Conservation (phyloP, 2,797 vertebrate species). For the Melopsittacus undulatus region DNA sequence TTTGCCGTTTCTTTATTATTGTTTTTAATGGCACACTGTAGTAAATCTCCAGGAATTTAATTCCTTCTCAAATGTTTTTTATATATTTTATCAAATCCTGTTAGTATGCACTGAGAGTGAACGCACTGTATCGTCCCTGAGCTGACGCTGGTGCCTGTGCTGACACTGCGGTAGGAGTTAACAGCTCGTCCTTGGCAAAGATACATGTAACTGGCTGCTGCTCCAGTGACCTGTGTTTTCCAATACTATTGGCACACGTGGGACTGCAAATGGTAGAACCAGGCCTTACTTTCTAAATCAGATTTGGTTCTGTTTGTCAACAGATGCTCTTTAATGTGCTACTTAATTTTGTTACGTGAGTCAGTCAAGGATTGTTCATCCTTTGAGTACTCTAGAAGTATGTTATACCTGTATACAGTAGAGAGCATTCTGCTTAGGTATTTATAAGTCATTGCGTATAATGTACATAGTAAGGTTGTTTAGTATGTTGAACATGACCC, state of each 20-base stretch:
- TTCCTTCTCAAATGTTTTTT: constrained; percentile 59
- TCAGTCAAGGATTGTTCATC: constrained; percentile 35
- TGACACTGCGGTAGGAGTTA: not conserved
- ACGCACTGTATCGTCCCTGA: constrained; percentile 37
- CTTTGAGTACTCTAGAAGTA: constrained; percentile 47
- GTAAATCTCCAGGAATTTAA: constrained; percentile 20
- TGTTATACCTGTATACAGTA: constrained; percentile 31
- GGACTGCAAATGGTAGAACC: constrained; percentile 64
- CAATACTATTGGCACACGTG: not conserved
- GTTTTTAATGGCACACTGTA: constrained; percentile 48
- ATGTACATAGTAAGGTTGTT: constrained; percentile 56
- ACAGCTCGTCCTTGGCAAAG: not conserved
- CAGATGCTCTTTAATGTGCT: constrained; percentile 56
- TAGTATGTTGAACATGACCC: constrained; percentile 40
- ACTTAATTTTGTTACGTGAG: not conserved
- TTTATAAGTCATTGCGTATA: constrained; percentile 45
- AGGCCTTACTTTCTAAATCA: constrained; percentile 79
- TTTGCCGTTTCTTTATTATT: not conserved
- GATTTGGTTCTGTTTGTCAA: constrained; percentile 70
- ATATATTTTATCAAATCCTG: constrained; percentile 40
- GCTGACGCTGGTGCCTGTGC: not conserved
- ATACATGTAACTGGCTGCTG: not conserved
- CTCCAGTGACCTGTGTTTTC: not conserved
- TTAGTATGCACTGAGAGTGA: constrained; percentile 70
- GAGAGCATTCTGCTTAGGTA: constrained; percentile 40